A percentile compares a stretch with the other conserved stretches of the same genome.
These are phyloP conservation scores for Buathra laborator DNA, from an alignment of 2,888 invertebrate species.

Conservation along the genomic window DNA sequence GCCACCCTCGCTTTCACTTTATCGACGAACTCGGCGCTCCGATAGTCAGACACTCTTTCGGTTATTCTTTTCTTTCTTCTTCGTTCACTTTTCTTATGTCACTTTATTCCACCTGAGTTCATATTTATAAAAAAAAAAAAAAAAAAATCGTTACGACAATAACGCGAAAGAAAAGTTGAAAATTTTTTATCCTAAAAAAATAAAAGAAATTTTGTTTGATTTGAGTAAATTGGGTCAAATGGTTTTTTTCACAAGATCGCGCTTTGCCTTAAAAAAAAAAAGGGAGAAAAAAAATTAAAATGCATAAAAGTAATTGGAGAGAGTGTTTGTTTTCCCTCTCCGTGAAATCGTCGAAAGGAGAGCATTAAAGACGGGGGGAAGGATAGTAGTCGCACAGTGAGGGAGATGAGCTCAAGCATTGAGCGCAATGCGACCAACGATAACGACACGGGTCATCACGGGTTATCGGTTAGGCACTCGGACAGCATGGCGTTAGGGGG, in stretches of 20 bases:
- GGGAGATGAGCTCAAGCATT: constrained; percentile 58
- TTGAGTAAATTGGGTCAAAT: too few species aligned
- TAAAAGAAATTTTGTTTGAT: background rate
- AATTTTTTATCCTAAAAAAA: background rate
- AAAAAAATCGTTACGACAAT: background rate
- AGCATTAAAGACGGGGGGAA: constrained; percentile 6
- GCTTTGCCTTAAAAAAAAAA: too few species aligned
- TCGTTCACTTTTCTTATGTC: background rate
- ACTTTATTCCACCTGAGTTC: background rate
- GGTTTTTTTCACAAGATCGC: too few species aligned
- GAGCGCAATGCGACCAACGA: constrained; percentile 72
- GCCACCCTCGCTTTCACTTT: constrained; percentile 62
- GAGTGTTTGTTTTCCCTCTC: background rate
- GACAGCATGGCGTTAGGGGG: constrained; percentile 20
- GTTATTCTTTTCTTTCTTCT: constrained; percentile 10
- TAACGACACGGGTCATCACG: constrained; percentile 68
- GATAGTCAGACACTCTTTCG: constrained; percentile 12
- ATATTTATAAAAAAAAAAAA: background rate
- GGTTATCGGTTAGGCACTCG: constrained; percentile 41
- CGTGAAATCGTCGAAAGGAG: constrained; percentile 9
- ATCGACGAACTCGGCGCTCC: constrained; percentile 50
- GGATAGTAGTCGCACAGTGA: constrained; percentile 9
- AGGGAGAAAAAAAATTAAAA: background rate
- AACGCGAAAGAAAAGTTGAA: background rate
- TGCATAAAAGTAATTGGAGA: background rate